A percentile compares a stretch with the other conserved stretches of the same genome.
phyloP scores from a whole-genome alignment of 2,113 vertebrate species.

The Notechis scutatus region DNA sequence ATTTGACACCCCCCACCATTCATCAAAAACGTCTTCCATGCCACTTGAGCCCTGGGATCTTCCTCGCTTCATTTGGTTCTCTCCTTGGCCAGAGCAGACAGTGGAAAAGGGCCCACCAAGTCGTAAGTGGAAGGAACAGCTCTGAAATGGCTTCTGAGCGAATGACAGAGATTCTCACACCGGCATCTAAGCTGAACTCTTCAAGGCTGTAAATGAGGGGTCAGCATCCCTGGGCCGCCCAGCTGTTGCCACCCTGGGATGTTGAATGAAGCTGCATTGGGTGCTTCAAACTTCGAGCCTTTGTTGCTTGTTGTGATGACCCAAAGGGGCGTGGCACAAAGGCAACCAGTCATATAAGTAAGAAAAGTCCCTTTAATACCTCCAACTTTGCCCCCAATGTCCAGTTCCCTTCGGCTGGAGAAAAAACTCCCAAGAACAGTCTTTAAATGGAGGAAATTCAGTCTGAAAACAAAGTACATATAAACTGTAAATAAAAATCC shows the following conservation, averaged over 20 bases:
- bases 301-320: background rate
- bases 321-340: too few species aligned
- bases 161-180: background rate
- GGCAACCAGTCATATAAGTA: too few species aligned
- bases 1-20: background rate
- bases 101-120: background rate
- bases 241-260: background rate
- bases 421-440: too few species aligned
- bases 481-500: too few species aligned
- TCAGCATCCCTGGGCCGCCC: background rate
- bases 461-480: too few species aligned
- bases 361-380: too few species aligned
- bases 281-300: background rate
- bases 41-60: background rate
- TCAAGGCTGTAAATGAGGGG: background rate
- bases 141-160: background rate
- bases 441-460: too few species aligned
- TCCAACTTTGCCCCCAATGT: too few species aligned
- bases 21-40: constrained; percentile 21
- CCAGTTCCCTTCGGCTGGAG: too few species aligned
- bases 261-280: background rate
- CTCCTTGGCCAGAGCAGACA: background rate
- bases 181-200: background rate
- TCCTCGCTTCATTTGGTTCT: background rate
- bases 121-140: background rate